A percentile compares a stretch with the other conserved stretches of the same genome.
Evolutionary conservation across 92 coral and sea anemone genomes (phyloP).

Genomic region (Muricea muricata): DNA sequence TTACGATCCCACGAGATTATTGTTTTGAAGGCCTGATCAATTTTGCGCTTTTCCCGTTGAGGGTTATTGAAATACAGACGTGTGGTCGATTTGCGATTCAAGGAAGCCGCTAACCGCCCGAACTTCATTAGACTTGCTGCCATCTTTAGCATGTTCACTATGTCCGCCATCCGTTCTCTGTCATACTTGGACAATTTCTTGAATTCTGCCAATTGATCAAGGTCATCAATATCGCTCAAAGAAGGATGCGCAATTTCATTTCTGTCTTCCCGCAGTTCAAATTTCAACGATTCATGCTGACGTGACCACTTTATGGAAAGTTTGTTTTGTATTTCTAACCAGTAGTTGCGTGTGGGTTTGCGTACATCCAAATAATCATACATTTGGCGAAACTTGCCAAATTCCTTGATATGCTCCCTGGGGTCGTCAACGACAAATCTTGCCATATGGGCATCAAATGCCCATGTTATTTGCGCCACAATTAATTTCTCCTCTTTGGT

Average conservation of each 20-base stretch:
- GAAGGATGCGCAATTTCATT: neutral
- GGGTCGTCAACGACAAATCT: neutral
- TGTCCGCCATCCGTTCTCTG: neutral
- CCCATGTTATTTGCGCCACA: neutral
- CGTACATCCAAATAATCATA: neutral
- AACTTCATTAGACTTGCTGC: neutral
- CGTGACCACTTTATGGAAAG: neutral
- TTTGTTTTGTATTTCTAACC: neutral
- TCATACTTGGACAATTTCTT: neutral
- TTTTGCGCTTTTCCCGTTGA: no score
- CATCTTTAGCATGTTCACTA: neutral
- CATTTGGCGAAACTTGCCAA: neutral
- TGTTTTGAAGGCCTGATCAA: neutral
- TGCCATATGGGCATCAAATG: conserved; percentile 32
- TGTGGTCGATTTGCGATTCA: no score
- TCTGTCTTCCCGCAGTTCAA: neutral
- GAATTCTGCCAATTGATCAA: neutral
- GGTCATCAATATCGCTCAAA: neutral
- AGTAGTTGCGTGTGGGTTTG: neutral
- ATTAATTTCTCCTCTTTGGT: neutral
- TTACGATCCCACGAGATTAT: neutral
- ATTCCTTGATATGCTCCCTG: neutral
- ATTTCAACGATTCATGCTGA: no score
- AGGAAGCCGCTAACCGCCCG: neutral
- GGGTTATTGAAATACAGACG: no score